Conservation (phyloP, 1,140 invertebrate genomes). For the Drosophila ercepeae region DNA sequence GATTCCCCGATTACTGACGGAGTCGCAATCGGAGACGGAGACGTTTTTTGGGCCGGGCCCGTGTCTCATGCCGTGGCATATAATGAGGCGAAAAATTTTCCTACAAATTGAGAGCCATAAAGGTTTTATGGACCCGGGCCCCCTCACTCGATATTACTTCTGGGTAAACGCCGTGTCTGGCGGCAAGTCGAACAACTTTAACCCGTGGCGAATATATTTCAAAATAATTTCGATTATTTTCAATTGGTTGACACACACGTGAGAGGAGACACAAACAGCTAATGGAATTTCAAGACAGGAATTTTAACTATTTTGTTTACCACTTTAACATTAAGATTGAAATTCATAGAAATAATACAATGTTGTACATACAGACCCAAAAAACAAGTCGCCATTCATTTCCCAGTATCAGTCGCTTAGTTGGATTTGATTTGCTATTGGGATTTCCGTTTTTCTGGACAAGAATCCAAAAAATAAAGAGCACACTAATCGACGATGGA, state of each 20-base stretch:
- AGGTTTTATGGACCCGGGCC: slow-evolving; percentile 52
- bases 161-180: slow-evolving; percentile 4
- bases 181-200: slow-evolving; percentile 11
- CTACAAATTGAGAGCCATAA: slow-evolving; percentile 49
- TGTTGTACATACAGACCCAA: slow-evolving; percentile 55
- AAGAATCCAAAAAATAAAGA: slow-evolving; percentile 30
- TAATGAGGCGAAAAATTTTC: slow-evolving; percentile 66
- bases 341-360: slow-evolving; percentile 23
- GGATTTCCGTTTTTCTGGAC: slow-evolving; percentile 28
- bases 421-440: slow-evolving; percentile 1
- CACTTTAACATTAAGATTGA: slow-evolving; percentile 7
- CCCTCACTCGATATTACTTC: slow-evolving; percentile 22
- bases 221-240: slow-evolving; percentile 48
- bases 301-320: slow-evolving; percentile 61
- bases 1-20: background rate
- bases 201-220: slow-evolving; percentile 14
- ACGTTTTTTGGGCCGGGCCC: slow-evolving; percentile 41
- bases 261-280: slow-evolving; percentile 1
- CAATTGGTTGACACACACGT: slow-evolving; percentile 18
- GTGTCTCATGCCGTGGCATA: slow-evolving; percentile 28
- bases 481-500: slow-evolving; percentile 22
- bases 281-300: slow-evolving; percentile 19
- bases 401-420: slow-evolving; percentile 61
- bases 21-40: slow-evolving; percentile 25
- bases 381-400: slow-evolving; percentile 78